Conservation (phyloP, 2,888 invertebrate species). For the Campaea margaritaria region DNA sequence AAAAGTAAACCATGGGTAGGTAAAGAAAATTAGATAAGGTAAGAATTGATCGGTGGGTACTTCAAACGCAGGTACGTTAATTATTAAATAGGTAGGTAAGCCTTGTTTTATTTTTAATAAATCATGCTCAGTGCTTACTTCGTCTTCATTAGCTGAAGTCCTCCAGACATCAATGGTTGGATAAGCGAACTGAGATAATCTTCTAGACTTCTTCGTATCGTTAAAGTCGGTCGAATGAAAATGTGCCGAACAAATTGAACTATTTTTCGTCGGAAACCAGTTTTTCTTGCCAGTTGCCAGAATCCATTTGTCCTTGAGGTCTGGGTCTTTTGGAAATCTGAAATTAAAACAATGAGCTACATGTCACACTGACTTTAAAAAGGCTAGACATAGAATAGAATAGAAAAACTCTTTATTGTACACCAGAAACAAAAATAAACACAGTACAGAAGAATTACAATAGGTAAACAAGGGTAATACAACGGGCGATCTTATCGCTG, state of each 20-base stretch:
- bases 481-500: no score
- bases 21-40: no score
- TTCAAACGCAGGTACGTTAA: no score
- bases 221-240: slow-evolving; percentile 21
- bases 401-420: no score
- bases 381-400: no score
- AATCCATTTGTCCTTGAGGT: slow-evolving; percentile 19
- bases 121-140: background rate
- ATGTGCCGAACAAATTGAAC: slow-evolving; percentile 20
- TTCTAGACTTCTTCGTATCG: slow-evolving; percentile 19
- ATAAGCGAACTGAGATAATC: slow-evolving; percentile 15
- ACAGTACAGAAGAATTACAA: no score
- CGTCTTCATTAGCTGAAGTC: slow-evolving; percentile 8
- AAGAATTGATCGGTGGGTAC: no score
- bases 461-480: no score
- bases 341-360: background rate
- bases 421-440: no score
- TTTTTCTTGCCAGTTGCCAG: slow-evolving; percentile 18
- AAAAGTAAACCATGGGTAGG: background rate
- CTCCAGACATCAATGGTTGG: slow-evolving; percentile 24
- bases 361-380: no score
- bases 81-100: no score
- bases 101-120: no score
- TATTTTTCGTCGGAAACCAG: slow-evolving; percentile 21
- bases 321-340: slow-evolving; percentile 24